Evolutionary conservation across 2,797 vertebrate species (phyloP).

Genomic region (Tenualosa ilisha): DNA sequence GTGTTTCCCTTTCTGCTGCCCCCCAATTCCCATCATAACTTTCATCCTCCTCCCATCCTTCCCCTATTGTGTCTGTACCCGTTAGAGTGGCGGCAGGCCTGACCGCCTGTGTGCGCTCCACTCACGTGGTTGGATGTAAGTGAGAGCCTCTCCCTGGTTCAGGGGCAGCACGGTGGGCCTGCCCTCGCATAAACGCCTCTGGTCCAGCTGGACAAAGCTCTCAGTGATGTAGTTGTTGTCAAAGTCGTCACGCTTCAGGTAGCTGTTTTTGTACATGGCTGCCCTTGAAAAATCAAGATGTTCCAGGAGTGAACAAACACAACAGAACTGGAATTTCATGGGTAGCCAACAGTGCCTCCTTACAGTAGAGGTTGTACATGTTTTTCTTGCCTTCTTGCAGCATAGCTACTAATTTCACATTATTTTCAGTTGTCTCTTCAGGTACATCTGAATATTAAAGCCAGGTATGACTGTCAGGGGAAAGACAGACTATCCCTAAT

Average conservation of each 20-base stretch:
- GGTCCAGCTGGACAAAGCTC: conserved; percentile 76
- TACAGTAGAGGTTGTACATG: neutral
- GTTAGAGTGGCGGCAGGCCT: neutral
- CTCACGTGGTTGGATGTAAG: conserved; percentile 80
- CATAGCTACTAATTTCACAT: neutral
- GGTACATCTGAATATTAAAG: neutral
- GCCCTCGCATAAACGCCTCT: conserved; percentile 55
- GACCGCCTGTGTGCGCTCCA: conserved; percentile 35
- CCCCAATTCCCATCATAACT: neutral
- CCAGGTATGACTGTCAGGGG: neutral
- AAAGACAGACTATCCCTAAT: neutral
- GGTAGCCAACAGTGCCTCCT: neutral
- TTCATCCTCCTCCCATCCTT: conserved; percentile 6
- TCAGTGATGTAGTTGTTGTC: conserved; percentile 86
- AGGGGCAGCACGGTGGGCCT: conserved; percentile 79
- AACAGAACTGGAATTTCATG: neutral
- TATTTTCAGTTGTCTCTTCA: neutral
- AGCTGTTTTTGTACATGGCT: conserved; percentile 71
- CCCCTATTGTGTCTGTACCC: neutral
- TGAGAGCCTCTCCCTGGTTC: conserved; percentile 64
- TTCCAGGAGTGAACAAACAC: neutral
- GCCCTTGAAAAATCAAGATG: conserved; percentile 67
- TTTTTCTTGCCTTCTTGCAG: neutral
- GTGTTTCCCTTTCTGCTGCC: neutral
- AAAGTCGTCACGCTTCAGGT: conserved; percentile 72